Conservation (phyloP, 2,113 vertebrate genomes). For the Hystrix brachyura region DNA sequence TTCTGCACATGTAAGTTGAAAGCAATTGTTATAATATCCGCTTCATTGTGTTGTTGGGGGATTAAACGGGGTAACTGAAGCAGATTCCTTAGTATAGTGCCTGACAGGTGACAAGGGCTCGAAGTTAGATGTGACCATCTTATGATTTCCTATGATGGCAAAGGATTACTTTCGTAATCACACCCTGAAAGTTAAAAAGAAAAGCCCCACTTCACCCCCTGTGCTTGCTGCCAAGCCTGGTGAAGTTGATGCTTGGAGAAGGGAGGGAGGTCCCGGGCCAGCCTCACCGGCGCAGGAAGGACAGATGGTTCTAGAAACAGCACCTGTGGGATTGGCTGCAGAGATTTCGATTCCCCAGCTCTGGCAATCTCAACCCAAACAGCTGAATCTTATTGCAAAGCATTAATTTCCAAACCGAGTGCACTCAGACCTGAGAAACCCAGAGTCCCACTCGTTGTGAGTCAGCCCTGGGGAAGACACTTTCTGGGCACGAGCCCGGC, state of each 20-base stretch:
- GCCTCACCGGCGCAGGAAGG: not conserved
- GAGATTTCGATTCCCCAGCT: not conserved
- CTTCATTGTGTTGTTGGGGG: not conserved
- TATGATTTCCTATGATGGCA: not conserved
- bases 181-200: not conserved
- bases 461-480: not conserved
- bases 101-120: not conserved
- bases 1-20: not conserved
- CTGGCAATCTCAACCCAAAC: slow-evolving; percentile 6
- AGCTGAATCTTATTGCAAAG: slow-evolving; percentile 56
- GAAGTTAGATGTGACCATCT: not conserved
- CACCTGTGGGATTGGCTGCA: not conserved
- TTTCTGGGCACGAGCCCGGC: not conserved
- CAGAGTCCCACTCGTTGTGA: not conserved
- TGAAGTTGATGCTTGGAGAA: not conserved
- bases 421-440: not conserved
- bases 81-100: not conserved
- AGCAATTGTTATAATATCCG: not conserved
- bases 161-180: slow-evolving; percentile 17
- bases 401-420: not conserved
- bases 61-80: not conserved
- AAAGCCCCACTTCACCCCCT: not conserved
- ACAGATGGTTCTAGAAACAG: not conserved
- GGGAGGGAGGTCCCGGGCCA: not conserved
- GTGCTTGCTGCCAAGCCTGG: not conserved